phyloP scores from a whole-genome alignment of 2,113 vertebrate species.

The Xiphorhynchus elegans region DNA sequence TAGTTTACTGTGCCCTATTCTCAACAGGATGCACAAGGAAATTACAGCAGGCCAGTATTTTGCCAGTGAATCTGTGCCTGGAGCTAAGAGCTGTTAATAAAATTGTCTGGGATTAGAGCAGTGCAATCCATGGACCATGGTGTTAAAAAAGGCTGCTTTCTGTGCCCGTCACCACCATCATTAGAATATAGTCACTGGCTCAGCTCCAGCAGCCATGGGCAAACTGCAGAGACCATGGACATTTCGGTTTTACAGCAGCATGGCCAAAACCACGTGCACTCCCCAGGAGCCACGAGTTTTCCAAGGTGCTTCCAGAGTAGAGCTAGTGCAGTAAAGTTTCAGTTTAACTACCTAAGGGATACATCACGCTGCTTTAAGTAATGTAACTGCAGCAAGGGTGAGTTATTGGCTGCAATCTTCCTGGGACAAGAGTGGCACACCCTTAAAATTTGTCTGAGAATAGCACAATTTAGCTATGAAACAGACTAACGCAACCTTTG shows the following conservation, averaged over 20 bases:
- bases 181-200: fast-evolving
- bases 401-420: background rate
- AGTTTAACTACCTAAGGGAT: background rate
- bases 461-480: background rate
- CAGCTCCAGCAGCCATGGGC: fast-evolving
- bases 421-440: background rate
- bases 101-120: background rate
- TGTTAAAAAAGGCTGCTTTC: background rate
- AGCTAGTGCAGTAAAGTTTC: background rate
- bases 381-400: background rate
- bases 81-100: background rate
- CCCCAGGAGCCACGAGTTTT: background rate
- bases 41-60: background rate
- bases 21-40: background rate
- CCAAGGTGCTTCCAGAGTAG: background rate
- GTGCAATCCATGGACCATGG: background rate
- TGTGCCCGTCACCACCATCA: background rate
- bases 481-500: background rate
- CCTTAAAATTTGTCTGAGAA: background rate
- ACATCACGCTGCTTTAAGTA: background rate
- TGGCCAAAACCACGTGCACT: background rate
- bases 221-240: fast-evolving
- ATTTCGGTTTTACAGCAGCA: background rate
- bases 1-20: background rate
- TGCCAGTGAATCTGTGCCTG: background rate